Evolutionary conservation across 2,113 vertebrate genomes (phyloP), one percentile per base, ranked within the genome.

Genomic region (Lophura nycthemera): DNA sequence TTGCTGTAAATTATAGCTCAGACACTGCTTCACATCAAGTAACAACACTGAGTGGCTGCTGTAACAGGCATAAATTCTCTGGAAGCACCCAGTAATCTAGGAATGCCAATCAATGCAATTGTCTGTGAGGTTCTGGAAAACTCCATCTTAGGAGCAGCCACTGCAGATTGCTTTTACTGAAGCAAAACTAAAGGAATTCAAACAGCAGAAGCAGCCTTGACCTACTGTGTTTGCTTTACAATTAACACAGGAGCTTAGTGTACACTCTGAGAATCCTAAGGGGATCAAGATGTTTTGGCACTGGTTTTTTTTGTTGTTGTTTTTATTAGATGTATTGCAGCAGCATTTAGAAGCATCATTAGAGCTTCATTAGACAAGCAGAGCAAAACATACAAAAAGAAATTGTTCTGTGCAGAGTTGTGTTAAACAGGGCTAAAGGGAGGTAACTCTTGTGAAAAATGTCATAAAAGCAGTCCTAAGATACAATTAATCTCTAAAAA

Each of bases 1-100:
- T 92, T 83, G 22, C 74, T 89, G 43, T 36, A 90, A 95, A 96
- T 85, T 66, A 65, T 24, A 92, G 65, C n/a, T 57, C 64, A 78
- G 67, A 54, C 24, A 56, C 83, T 29, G 50, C 13, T 64, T 84
- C 57, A 52, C 64, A 69, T 89, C 57, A 90, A 81, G 45, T 45
- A 73, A 57, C 34, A 83, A 40, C 32, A 27, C 0, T 42, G 64
- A 95, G 80, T 36, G 36, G 34, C 47, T 92, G 63, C 66, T 83
- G 0, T 40, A 95, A 77, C 11, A 65, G 60, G 43, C 57, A 63
- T 34, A 72, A 65, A 90, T 89, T 24, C 74, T n/a, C 60, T 65
- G 64, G 47, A 83, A 96, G 29, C 20, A 21, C 60, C 59, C 45
- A 42, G 32, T 56, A 30, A 79, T 61, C 18, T 50, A 79, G 42